Conservation (phyloP, 2,888 invertebrate genomes). For the Schizotus pectinicornis region DNA sequence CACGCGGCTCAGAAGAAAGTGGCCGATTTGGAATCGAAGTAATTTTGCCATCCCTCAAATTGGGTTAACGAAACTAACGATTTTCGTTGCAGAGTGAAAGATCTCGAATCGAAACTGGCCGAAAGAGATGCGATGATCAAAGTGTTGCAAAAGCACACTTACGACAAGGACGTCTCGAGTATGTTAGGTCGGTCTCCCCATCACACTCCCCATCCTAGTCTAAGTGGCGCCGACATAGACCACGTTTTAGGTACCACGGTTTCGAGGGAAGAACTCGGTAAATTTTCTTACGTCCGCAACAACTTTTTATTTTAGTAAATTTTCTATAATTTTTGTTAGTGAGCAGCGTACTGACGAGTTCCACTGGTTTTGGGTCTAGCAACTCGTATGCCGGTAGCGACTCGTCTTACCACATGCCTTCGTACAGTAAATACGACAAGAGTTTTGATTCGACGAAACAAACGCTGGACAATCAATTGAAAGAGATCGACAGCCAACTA, state of each 20-base stretch:
- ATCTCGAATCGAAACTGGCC: slow-evolving; percentile 84
- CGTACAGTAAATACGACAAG: slow-evolving; percentile 60
- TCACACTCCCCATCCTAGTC: slow-evolving; percentile 61
- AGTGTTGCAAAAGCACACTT: slow-evolving; percentile 82
- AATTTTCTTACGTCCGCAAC: slow-evolving; percentile 21
- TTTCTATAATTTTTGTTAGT: slow-evolving; percentile 49
- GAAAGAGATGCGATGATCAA: slow-evolving; percentile 91
- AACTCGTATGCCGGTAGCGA: slow-evolving; percentile 65
- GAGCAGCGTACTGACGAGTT: slow-evolving; percentile 65
- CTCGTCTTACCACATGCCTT: slow-evolving; percentile 60
- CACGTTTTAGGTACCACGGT: slow-evolving; percentile 58
- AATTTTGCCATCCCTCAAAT: slow-evolving; percentile 28
- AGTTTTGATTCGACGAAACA: slow-evolving; percentile 77
- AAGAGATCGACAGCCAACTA: slow-evolving; percentile 81
- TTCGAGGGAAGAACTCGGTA: slow-evolving; percentile 60
- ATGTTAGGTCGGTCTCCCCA: slow-evolving; percentile 60
- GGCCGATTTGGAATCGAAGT: slow-evolving; percentile 87
- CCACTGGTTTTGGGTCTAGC: slow-evolving; percentile 64
- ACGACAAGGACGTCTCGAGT: slow-evolving; percentile 70
- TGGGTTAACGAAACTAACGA: too few relatives aligned
- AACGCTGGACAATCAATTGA: slow-evolving; percentile 79
- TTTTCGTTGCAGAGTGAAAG: slow-evolving; percentile 69
- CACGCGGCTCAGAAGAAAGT: slow-evolving; percentile 84
- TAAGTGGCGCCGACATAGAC: slow-evolving; percentile 60
- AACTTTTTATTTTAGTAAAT: background rate